A percentile compares a stretch with the other conserved stretches of the same genome.
Evolutionary conservation across 2,797 vertebrate species (phyloP).

Genomic region (Anguilla obscura): DNA sequence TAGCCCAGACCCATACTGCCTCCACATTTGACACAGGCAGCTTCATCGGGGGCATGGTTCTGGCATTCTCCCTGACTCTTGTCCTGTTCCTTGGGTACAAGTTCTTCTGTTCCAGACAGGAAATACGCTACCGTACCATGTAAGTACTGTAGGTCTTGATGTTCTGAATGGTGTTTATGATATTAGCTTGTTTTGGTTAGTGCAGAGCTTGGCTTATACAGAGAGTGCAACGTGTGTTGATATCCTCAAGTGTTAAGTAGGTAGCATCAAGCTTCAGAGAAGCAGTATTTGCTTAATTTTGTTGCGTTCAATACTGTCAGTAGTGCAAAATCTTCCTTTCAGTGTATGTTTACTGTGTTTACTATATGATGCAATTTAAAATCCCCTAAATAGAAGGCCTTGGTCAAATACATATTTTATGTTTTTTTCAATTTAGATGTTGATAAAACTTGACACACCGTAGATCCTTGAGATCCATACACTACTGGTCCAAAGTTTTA

Average conservation of each 20-base stretch:
- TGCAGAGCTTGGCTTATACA: neutral
- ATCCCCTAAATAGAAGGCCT: too few species aligned
- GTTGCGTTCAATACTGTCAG: too few species aligned
- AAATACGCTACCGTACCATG: conserved; percentile 78
- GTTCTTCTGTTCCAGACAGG: conserved; percentile 72
- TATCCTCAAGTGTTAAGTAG: too few species aligned
- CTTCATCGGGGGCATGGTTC: conserved; percentile 75
- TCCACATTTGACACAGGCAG: conserved; percentile 74
- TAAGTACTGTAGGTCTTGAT: conserved; percentile 53
- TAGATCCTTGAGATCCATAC: neutral
- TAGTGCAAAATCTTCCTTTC: too few species aligned
- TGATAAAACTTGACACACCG: too few species aligned
- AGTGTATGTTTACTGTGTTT: too few species aligned
- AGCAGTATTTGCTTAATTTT: neutral
- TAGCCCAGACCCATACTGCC: conserved; percentile 40
- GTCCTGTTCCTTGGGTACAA: conserved; percentile 73
- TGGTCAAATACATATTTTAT: too few species aligned
- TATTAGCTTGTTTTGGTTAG: neutral
- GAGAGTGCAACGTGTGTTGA: neutral
- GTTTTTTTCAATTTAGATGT: too few species aligned
- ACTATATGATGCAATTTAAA: too few species aligned
- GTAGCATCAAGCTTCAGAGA: neutral
- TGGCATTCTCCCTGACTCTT: conserved; percentile 68
- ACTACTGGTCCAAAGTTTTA: neutral
- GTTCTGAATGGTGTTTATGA: neutral